Base-by-base conservation (phyloP, 2,113 vertebrate species). In the Fukomys damarensis region DNA sequence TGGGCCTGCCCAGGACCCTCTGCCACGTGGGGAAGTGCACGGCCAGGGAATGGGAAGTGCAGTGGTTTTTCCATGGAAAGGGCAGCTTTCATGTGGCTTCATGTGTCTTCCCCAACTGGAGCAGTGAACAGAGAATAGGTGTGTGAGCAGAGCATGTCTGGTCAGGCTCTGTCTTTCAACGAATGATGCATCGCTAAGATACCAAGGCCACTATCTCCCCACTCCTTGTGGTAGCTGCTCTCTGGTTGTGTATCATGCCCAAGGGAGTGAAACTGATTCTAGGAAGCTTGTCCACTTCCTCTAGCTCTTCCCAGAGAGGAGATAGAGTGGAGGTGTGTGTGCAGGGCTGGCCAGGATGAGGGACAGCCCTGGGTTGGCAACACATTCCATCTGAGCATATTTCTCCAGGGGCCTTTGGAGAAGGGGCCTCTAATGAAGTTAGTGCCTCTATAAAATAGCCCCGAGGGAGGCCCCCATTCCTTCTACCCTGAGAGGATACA, bases 241-340 rank as follows among this genome's bases (percentile, higher is more conserved):
- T 92, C 77, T 61, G 65, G 68, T 59, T 90, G 61, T 93, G 97
- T 91, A 95, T 96, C 89, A 87, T 22, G 81, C 79, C 88, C 86
- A 89, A 63, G 80, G 86, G 79, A 14, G 0, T 96, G 92, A 97
- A 90, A 90, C 72, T 92, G 93, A 97, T 96, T 96, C 86, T 49
- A 92, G 61, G 87, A 94, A 96, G 14, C 70, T 38, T 91, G 61
- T 77, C 66, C 74, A 76, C 94, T 94, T 97, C 79, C 63, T 88
- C 46, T 68, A 61, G 58, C 38, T 97, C 79, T 91, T 89, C 66
- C 79, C 38, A 82, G 38, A 86, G 72, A 81, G 52, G 1, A 28
- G 5, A 7, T 26, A 41, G 65, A 49, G 22, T 35, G 35, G 22
- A 72, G 7, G 24, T 58, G 14, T 65, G 12, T 12, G 32, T 83